Conservation (phyloP, 1,140 invertebrate genomes). For the Drosophila prosaltans region DNA sequence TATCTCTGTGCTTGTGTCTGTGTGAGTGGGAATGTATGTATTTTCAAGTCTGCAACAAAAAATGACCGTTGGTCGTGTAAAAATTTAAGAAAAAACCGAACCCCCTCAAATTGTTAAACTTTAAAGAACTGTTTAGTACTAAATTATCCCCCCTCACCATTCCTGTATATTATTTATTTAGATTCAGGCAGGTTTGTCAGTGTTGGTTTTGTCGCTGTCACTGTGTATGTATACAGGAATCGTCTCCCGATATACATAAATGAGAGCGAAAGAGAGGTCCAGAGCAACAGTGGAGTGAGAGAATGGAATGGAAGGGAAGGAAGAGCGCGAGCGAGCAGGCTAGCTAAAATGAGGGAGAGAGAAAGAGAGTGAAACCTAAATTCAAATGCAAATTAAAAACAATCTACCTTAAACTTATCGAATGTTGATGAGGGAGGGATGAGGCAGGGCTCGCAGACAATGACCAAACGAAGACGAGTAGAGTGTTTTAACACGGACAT, state of each 20-base stretch:
- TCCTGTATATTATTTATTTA: not conserved
- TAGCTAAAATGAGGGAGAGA: not conserved
- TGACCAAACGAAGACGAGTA: conserved; percentile 1
- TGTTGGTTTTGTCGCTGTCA: conserved; percentile 27
- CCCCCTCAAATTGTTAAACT: not conserved
- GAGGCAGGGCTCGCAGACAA: not conserved
- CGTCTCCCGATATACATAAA: conserved; percentile 25
- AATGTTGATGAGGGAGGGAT: not conserved
- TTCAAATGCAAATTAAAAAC: conserved; percentile 20
- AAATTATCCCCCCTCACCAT: not conserved
- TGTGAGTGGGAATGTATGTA: not conserved
- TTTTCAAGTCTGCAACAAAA: not conserved
- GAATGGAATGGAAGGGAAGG: conserved; percentile 25
- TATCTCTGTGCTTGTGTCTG: not conserved
- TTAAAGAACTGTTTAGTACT: not conserved
- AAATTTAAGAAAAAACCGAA: not conserved
- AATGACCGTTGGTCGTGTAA: not conserved
- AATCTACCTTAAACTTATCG: conserved; percentile 8
- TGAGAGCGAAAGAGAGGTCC: conserved; percentile 21
- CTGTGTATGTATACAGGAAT: conserved; percentile 68
- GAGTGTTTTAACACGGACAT: conserved; percentile 1
- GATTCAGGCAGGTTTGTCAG: conserved; percentile 3
- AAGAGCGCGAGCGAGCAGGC: not conserved
- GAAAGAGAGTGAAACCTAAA: conserved; percentile 1
- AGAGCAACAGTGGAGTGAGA: conserved; percentile 3